Percentiles rank a stretch among this genome's conserved stretches.
Conservation (phyloP, 2,113 vertebrate species). For the Paratilapia polleni region DNA sequence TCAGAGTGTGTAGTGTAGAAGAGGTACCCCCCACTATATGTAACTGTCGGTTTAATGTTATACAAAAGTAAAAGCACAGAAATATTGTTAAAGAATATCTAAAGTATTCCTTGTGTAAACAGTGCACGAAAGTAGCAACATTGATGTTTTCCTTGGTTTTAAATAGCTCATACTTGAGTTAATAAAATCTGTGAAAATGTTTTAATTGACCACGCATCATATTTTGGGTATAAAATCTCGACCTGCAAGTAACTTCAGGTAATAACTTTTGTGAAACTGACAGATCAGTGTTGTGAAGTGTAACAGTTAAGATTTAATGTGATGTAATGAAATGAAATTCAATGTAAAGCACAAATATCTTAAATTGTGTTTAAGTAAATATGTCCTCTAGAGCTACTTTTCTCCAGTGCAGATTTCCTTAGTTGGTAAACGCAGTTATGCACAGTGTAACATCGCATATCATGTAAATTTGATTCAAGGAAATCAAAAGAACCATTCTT, state of each 20-base stretch:
- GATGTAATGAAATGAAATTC: background rate
- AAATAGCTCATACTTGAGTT: background rate
- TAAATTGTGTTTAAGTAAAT: background rate
- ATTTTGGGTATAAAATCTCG: background rate
- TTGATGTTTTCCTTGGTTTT: too few relatives aligned
- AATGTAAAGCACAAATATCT: background rate
- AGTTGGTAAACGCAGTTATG: too few relatives aligned
- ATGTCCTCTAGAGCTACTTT: background rate
- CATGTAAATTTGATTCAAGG: background rate
- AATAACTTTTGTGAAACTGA: background rate
- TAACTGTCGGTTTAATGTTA: too few relatives aligned
- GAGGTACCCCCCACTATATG: too few relatives aligned
- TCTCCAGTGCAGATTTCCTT: too few relatives aligned
- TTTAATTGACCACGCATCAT: background rate
- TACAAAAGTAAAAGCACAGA: background rate
- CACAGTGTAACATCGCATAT: too few relatives aligned
- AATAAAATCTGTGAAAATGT: background rate
- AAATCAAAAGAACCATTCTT: background rate
- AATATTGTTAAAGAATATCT: background rate
- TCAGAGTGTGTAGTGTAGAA: background rate
- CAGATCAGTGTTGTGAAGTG: background rate
- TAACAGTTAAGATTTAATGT: too few relatives aligned
- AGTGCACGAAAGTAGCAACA: too few relatives aligned
- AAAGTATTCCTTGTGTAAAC: background rate
- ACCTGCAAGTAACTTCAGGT: background rate